Conservation (phyloP, 2,888 invertebrate species). For the Mythimna pallens region DNA sequence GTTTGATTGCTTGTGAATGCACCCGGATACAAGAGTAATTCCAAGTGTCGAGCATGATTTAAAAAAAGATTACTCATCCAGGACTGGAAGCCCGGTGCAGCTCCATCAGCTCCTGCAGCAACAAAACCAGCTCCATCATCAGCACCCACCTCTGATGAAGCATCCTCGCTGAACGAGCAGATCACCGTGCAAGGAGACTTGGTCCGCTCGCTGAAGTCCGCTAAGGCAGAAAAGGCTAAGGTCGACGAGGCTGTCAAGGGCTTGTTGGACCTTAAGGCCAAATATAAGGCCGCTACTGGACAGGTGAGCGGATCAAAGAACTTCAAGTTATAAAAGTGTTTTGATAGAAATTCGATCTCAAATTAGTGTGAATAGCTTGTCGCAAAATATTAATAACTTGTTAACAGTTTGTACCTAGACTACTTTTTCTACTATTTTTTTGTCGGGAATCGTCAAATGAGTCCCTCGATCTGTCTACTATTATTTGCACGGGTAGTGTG, state of each 20-base stretch:
- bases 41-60: too few species aligned
- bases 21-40: too few species aligned
- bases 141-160: conserved; percentile 14
- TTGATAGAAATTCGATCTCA: too few species aligned
- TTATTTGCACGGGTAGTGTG: too few species aligned
- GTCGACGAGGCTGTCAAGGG: conserved; percentile 86
- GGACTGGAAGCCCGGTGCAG: conserved; percentile 72
- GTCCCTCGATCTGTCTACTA: too few species aligned
- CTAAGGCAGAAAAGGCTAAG: conserved; percentile 88
- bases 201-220: conserved; percentile 92
- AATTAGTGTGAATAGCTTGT: too few species aligned
- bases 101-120: conserved; percentile 56
- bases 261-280: conserved; percentile 93
- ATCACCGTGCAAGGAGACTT: conserved; percentile 92
- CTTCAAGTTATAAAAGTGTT: too few species aligned
- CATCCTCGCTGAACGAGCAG: conserved; percentile 60
- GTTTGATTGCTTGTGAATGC: too few species aligned
- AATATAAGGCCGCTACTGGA: conserved; percentile 91
- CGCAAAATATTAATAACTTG: too few species aligned
- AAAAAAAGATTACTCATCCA: not conserved
- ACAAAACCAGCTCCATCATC: conserved; percentile 64
- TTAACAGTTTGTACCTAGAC: too few species aligned
- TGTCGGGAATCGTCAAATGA: too few species aligned
- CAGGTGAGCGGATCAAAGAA: conserved; percentile 40
- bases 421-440: too few species aligned